Conservation (phyloP, 2,888 invertebrate genomes). For the Pseudococcus longispinus region DNA sequence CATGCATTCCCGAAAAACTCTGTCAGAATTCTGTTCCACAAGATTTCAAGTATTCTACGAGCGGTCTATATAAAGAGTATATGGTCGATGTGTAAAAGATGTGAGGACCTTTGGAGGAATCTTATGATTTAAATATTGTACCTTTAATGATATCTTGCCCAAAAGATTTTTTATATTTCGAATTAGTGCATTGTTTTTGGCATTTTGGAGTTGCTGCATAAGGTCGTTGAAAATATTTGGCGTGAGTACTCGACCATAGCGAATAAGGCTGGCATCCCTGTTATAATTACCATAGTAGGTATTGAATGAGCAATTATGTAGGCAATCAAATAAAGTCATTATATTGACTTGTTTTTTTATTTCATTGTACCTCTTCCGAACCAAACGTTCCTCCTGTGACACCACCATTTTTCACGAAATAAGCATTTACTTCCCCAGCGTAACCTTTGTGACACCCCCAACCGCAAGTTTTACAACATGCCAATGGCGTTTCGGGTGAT, state of each 20-base stretch:
- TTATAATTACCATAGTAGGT: no score
- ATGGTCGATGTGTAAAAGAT: no score
- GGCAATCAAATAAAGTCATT: background rate
- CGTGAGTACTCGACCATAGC: constrained; percentile 47
- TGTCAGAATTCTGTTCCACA: no score
- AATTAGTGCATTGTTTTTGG: constrained; percentile 52
- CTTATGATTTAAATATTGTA: constrained; percentile 29
- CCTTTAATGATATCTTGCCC: constrained; percentile 53
- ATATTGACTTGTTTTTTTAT: background rate
- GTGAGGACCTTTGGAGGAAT: no score
- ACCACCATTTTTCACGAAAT: constrained; percentile 56
- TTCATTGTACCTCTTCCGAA: constrained; percentile 54
- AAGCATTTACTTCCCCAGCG: constrained; percentile 52
- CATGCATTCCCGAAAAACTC: no score
- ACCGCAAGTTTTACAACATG: constrained; percentile 58
- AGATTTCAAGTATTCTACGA: no score
- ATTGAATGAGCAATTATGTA: no score
- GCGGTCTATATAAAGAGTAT: no score
- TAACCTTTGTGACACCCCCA: constrained; percentile 57
- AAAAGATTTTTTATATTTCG: constrained; percentile 30
- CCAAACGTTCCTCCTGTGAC: constrained; percentile 58
- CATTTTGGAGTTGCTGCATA: constrained; percentile 47
- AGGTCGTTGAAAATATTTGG: background rate
- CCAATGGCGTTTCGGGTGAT: constrained; percentile 57
- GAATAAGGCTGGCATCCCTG: constrained; percentile 58